Base-by-base conservation (phyloP, 2,888 invertebrate genomes). In the Lycia hirtaria region DNA sequence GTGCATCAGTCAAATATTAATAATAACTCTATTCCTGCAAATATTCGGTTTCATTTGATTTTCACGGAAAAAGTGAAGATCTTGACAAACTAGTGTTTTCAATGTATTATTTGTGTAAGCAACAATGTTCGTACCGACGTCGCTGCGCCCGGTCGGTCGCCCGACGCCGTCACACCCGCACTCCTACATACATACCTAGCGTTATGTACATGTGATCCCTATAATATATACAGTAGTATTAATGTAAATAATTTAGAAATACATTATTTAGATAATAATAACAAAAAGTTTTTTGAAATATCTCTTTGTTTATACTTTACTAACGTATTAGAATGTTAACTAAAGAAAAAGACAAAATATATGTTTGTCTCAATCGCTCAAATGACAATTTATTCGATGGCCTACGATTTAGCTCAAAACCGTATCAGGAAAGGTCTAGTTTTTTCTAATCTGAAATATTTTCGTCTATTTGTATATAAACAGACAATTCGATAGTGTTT, bases 321-420 rank as follows among this genome's bases (percentile, higher is more conserved):
- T 59, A 52, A 55, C 47, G 54, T 52, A 56, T 44, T 56, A 22
- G 54, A 56, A 50, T 47, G 2, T 33, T n/a, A 14, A 44, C 17
- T n/a, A n/a, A n/a, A 1, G 32, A 43, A 55, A 51, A 52, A 56
- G 50, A 52, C 45, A 48, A 53, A 22, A 43, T 28, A 48, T 26
- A 57, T n/a, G 43, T 52, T 57, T 53, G 52, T 58, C 52, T 48
- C 37, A 28, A 41, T 37, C 45, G 52, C 55, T 60, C 52, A 56
- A 59, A 41, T 41, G 32, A 38, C 41, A 19, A 50, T 28, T 33
- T 47, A 49, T 56, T 52, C 55, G 26, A 49, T 48, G 62, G 66
- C 66, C 66, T 67, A 66, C 30, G 19, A 50, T 47, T 56, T 60
- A 62, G 64, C 66, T 67, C 66, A 62, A 66, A n/a, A 59, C 40